phyloP scores from a whole-genome alignment of 2,888 invertebrate genomes.

The Metellina segmentata region DNA sequence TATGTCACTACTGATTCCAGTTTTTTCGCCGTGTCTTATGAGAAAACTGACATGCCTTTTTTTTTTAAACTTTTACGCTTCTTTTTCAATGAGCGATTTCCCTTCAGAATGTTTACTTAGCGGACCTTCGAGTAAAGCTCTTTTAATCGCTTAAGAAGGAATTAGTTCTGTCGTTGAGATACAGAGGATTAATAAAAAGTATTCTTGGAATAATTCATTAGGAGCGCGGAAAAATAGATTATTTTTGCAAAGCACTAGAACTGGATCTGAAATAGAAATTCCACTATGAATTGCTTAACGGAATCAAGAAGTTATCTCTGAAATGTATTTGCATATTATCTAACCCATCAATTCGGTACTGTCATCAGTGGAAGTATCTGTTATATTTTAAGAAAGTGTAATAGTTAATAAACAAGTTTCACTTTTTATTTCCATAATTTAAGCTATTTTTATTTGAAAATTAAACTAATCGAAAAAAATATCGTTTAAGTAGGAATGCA shows the following conservation, averaged over 20 bases:
- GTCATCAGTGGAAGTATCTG: too few relatives aligned
- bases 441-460: too few relatives aligned
- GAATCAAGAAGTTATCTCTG: too few relatives aligned
- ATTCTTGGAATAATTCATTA: conserved; percentile 62
- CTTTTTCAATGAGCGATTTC: background rate
- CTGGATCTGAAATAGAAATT: background rate
- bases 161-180: conserved; percentile 60
- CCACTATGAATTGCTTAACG: background rate
- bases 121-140: conserved; percentile 38
- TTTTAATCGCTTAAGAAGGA: conserved; percentile 58
- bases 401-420: too few relatives aligned
- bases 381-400: too few relatives aligned
- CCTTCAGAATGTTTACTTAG: conserved; percentile 39
- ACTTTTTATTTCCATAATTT: too few relatives aligned
- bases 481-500: too few relatives aligned
- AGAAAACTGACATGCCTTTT: conserved; percentile 5
- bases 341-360: too few relatives aligned
- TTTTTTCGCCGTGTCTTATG: conserved; percentile 2
- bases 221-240: conserved; percentile 4
- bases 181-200: conserved; percentile 37
- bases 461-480: too few relatives aligned
- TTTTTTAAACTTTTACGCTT: background rate
- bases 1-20: conserved; percentile 11
- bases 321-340: too few relatives aligned
- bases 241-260: conserved; percentile 2